phyloP scores from a whole-genome alignment of 1,140 invertebrate species.

The Acyrthosiphon pisum region DNA sequence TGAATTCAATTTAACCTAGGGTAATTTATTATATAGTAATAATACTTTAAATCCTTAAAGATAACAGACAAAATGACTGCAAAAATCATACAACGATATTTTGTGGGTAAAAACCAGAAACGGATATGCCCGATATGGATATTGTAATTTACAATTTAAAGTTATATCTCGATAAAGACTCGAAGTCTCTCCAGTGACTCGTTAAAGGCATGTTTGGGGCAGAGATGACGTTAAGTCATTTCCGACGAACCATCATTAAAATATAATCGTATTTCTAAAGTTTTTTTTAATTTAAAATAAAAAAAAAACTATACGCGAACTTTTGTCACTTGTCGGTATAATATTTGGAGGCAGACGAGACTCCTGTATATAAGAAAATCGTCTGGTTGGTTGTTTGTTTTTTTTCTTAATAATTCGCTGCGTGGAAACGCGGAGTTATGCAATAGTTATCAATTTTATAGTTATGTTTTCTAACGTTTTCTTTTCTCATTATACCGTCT shows the following conservation, averaged over 20 bases:
- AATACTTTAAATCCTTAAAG: not conserved
- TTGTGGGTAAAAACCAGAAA: not conserved
- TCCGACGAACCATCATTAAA: not conserved
- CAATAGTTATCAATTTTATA: conserved; percentile 16
- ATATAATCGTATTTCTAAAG: not conserved
- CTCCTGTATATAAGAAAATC: not conserved
- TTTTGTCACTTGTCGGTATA: not conserved
- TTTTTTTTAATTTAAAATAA: not conserved
- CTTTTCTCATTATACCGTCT: not conserved
- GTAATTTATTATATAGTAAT: not conserved
- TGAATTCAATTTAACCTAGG: not conserved
- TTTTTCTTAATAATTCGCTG: not conserved
- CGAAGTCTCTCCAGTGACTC: not conserved
- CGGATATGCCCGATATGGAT: not conserved
- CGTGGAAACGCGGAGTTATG: not conserved
- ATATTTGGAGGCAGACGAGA: not conserved
- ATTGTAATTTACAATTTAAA: not conserved
- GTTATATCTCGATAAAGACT: not conserved
- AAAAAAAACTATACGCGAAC: not conserved
- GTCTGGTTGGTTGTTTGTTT: not conserved
- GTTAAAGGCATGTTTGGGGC: not conserved
- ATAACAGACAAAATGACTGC: too few species aligned
- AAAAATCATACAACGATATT: not conserved
- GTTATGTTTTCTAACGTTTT: not conserved
- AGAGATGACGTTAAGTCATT: not conserved